These are phyloP conservation scores for Drosophila novamexicana DNA, from an alignment of 1,140 invertebrate genomes.

Conservation along the genomic window DNA sequence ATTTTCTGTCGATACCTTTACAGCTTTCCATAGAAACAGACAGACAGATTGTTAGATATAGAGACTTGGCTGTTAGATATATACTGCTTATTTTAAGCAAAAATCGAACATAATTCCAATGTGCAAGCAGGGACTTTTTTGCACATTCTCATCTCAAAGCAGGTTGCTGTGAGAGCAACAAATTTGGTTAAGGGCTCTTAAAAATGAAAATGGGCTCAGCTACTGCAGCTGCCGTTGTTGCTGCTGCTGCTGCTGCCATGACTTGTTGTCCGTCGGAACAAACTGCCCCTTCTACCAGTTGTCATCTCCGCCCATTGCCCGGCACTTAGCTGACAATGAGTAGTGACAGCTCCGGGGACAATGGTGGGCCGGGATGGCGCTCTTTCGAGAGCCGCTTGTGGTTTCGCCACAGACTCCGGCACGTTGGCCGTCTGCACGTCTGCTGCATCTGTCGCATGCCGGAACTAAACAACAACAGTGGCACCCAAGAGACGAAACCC, in stretches of 20 bases:
- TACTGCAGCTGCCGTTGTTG: conserved; percentile 21
- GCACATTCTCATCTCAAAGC: conserved; percentile 48
- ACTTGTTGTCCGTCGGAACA: conserved; percentile 46
- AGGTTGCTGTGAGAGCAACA: conserved; percentile 66
- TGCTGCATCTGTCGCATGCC: conserved; percentile 78
- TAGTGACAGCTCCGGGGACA: conserved; percentile 63
- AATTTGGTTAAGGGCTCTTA: conserved; percentile 73
- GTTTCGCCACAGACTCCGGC: conserved; percentile 52
- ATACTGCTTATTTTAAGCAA: not conserved
- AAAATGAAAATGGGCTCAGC: conserved; percentile 72
- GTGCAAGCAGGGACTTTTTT: conserved; percentile 63
- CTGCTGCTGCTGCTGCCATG: conserved; percentile 25
- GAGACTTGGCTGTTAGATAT: no score
- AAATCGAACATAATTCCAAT: conserved; percentile 23
- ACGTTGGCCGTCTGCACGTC: conserved; percentile 59
- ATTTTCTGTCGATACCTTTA: no score
- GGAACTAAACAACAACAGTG: conserved; percentile 72
- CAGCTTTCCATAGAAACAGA: no score
- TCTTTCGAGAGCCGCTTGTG: conserved; percentile 66
- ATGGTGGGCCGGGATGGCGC: conserved; percentile 14
- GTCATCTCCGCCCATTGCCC: conserved; percentile 35
- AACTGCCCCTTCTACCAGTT: conserved; percentile 17
- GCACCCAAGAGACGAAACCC: conserved; percentile 25
- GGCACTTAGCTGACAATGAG: conserved; percentile 79
- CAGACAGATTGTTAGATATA: no score